phyloP scores from a whole-genome alignment of 1,140 invertebrate genomes.

The Euwallacea similis region DNA sequence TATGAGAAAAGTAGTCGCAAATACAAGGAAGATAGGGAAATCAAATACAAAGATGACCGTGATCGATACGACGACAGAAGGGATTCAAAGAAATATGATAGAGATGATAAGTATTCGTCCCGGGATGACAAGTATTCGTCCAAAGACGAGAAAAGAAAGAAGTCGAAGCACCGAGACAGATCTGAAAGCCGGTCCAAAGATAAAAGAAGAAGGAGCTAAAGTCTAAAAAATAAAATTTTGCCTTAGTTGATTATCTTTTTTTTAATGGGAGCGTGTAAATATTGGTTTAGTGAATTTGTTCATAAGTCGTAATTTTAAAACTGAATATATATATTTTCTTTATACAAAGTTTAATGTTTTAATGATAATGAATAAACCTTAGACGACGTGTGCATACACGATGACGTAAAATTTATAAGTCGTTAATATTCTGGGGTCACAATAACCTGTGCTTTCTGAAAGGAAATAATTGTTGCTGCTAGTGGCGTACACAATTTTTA shows the following conservation, averaged over 20 bases:
- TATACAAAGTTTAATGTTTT: too few relatives aligned
- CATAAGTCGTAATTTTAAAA: too few relatives aligned
- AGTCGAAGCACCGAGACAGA: conserved; percentile 50
- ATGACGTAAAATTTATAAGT: too few relatives aligned
- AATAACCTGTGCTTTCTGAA: too few relatives aligned
- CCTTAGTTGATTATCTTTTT: conserved; percentile 2
- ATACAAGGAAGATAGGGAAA: conserved; percentile 30
- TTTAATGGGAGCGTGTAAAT: too few relatives aligned
- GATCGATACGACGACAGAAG: conserved; percentile 43
- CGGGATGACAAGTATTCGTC: conserved; percentile 39
- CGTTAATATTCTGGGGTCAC: too few relatives aligned
- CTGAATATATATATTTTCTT: too few relatives aligned
- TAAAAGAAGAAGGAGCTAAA: conserved; percentile 47
- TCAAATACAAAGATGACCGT: conserved; percentile 44
- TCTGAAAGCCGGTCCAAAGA: conserved; percentile 55
- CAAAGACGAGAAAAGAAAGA: conserved; percentile 45
- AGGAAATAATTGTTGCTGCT: too few relatives aligned
- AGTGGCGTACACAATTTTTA: too few relatives aligned
- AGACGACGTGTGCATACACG: too few relatives aligned
- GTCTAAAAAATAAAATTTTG: conserved; percentile 21
- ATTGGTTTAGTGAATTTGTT: too few relatives aligned
- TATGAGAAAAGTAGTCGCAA: conserved; percentile 41
- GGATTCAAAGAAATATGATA: conserved; percentile 45
- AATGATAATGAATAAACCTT: too few relatives aligned
- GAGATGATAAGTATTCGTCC: conserved; percentile 42